Percentiles rank a stretch among this genome's conserved stretches.
These are phyloP conservation scores for Brienomyrus longianalis DNA, from an alignment of 2,113 vertebrate species.

Conservation along the genomic window DNA sequence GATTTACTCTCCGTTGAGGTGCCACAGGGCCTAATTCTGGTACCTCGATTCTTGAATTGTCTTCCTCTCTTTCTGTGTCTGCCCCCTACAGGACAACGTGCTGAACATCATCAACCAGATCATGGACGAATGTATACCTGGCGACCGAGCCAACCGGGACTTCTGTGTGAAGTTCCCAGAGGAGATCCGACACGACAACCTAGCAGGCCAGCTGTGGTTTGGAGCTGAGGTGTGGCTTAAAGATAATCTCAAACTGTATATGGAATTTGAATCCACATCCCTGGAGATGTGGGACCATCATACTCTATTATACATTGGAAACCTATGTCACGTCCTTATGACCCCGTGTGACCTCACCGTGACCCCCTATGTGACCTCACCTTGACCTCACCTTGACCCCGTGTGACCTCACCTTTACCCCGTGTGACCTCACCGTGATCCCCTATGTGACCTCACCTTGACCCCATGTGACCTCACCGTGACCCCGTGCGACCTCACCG, in stretches of 20 bases:
- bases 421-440: background rate
- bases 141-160: slow-evolving; percentile 86
- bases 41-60: background rate
- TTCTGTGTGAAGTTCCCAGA: slow-evolving; percentile 96
- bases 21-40: background rate
- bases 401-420: too few relatives aligned
- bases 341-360: background rate
- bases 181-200: slow-evolving; percentile 95
- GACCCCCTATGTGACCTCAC: background rate
- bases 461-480: too few relatives aligned
- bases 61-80: background rate
- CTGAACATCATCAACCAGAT: slow-evolving; percentile 92
- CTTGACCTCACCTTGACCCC: background rate
- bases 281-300: background rate
- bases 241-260: background rate
- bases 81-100: slow-evolving; percentile 77
- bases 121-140: slow-evolving; percentile 94
- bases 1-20: background rate
- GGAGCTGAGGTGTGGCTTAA: slow-evolving; percentile 79
- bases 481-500: background rate
- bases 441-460: background rate
- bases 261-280: background rate
- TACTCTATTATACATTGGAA: background rate
- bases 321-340: background rate
- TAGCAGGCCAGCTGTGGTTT: slow-evolving; percentile 96